Conservation (phyloP, 2,113 vertebrate genomes). For the Albula glossodonta region DNA sequence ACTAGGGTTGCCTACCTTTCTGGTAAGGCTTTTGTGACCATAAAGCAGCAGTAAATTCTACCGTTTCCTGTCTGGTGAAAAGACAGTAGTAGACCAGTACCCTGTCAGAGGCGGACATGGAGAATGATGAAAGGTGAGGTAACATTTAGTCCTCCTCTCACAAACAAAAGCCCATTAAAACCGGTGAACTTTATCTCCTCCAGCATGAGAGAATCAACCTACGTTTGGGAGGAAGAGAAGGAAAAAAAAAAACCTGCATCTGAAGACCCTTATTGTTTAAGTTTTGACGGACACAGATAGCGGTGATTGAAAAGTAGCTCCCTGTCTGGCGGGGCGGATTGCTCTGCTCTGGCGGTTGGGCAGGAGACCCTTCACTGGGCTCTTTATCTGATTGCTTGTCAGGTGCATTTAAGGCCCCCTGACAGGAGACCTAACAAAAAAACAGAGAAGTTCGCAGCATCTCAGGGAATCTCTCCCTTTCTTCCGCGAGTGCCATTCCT, state of each 20-base stretch:
- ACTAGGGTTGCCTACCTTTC: too few relatives aligned
- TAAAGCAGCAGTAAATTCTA: too few relatives aligned
- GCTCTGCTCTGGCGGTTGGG: neutral
- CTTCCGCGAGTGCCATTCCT: neutral
- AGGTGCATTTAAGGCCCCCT: neutral
- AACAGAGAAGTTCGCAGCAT: neutral
- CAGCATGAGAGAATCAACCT: neutral
- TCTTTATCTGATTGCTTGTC: conserved; percentile 7
- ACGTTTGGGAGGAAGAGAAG: neutral
- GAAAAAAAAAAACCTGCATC: neutral
- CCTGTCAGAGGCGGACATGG: neutral
- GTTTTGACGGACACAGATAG: neutral
- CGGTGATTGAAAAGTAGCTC: neutral
- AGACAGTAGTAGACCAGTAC: too few relatives aligned
- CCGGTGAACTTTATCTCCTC: neutral
- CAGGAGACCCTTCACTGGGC: neutral
- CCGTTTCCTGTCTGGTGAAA: neutral
- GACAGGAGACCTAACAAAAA: neutral
- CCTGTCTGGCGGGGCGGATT: neutral
- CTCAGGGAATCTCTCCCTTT: neutral
- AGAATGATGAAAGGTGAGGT: conserved; percentile 1
- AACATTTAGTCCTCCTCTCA: neutral
- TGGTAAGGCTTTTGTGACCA: too few relatives aligned
- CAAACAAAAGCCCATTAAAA: neutral
- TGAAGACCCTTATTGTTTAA: neutral